Conservation (phyloP, 2,797 vertebrate species). For the Delichon dasypus region DNA sequence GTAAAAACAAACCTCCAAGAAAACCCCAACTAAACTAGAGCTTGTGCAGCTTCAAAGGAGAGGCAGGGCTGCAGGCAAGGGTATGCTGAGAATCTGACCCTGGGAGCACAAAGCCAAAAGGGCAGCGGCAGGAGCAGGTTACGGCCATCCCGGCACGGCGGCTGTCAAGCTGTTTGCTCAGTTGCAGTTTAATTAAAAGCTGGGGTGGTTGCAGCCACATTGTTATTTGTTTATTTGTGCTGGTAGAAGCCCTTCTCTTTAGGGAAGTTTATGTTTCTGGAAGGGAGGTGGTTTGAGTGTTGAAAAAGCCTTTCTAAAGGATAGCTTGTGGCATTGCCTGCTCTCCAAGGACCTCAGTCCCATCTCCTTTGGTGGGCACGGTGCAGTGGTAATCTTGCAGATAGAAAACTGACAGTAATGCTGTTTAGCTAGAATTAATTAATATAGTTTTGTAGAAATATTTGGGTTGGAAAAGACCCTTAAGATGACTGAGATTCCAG, state of each 20-base stretch:
- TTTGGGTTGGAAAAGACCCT: neutral
- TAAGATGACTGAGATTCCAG: neutral
- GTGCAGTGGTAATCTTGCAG: neutral
- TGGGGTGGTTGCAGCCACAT: neutral
- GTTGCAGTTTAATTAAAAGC: constrained; percentile 58
- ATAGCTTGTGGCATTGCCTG: neutral
- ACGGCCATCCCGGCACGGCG: accelerated
- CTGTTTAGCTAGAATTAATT: neutral
- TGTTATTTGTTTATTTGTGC: constrained; percentile 19
- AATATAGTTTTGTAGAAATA: neutral
- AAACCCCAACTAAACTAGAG: neutral
- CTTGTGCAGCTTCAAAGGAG: neutral
- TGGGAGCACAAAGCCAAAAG: constrained; percentile 32
- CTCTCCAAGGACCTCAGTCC: neutral
- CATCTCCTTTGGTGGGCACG: neutral
- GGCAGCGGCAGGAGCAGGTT: neutral
- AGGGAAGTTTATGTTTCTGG: neutral
- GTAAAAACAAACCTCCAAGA: neutral
- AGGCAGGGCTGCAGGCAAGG: neutral
- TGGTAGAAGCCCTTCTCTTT: neutral
- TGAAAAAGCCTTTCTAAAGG: neutral
- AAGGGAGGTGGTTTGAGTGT: neutral
- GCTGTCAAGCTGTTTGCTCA: constrained; percentile 46
- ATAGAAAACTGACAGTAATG: neutral
- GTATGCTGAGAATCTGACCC: constrained; percentile 58